Evolutionary conservation across 2,113 vertebrate genomes (phyloP), one percentile per base, ranked within the genome.

Genomic region (Motacilla tschutschensis): DNA sequence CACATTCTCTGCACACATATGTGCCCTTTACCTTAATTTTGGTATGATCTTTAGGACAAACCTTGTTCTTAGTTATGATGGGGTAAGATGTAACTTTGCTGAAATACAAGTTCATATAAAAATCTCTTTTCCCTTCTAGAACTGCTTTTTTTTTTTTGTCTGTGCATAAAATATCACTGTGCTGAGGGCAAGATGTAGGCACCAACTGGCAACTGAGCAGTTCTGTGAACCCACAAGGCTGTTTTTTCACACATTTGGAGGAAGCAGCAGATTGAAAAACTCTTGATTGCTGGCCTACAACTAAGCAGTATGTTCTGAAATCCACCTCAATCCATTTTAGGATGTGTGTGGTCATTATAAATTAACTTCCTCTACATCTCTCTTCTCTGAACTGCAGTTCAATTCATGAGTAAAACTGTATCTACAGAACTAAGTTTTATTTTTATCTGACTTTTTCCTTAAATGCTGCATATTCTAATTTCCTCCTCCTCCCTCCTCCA

Each of bases 401-500:
- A 48, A 60, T 90, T 84, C 19, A 25, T 64, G 57, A 60, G 54
- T 73, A 76, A 74, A 89, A 58, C 58, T 57, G 44, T n/a, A 83
- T 64, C 51, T 69, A 69, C 11, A 67, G 83, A 92, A 85, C 28
- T 41, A 85, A 54, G 71, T 82, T 85, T 90, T 91, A 88, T 90
- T 91, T 92, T 92, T 88, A 90, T 81, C 87, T 86, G 74, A 66
- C 40, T 82, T 94, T 70, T 87, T 73, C 78, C 67, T 84, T 63
- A 79, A 81, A 84, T 33, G 51, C 67, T 77, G 19, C 40, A n/a
- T 80, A 71, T 75, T 87, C 70, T 75, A 36, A 85, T 92, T 90
- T 89, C 87, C 72, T 88, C 57, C 87, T 93, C 48, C 53, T 85
- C 70, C 77, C 54, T 66, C 73, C 58, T 66, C 41, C 41, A 7